phyloP scores from a whole-genome alignment of 2,797 vertebrate species.

The Pseudochirops cupreus region DNA sequence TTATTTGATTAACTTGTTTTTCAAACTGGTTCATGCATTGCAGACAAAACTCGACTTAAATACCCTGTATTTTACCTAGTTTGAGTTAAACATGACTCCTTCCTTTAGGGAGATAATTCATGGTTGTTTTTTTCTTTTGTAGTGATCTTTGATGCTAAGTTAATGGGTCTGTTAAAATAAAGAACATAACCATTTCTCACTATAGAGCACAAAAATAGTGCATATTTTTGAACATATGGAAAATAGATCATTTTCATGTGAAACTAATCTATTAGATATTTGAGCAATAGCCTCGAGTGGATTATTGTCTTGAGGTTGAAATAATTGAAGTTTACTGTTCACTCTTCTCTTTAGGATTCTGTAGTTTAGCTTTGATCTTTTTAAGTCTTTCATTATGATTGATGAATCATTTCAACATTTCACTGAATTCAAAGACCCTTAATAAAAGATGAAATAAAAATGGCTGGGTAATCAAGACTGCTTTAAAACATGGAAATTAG shows the following conservation, averaged over 20 bases:
- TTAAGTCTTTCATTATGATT: constrained; percentile 75
- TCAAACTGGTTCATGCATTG: background rate
- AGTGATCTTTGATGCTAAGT: constrained; percentile 54
- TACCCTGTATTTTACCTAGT: background rate
- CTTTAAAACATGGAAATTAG: constrained; percentile 58
- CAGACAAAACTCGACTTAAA: constrained; percentile 9
- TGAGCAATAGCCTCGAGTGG: constrained; percentile 53
- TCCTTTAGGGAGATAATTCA: constrained; percentile 13
- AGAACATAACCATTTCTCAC: constrained; percentile 51
- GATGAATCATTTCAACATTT: constrained; percentile 75
- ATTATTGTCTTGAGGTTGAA: constrained; percentile 61
- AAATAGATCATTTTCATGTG: constrained; percentile 67
- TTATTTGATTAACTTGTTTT: constrained; percentile 13
- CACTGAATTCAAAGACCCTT: constrained; percentile 67
- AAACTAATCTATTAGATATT: constrained; percentile 63
- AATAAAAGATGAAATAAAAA: constrained; percentile 69
- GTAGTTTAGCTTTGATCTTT: constrained; percentile 61
- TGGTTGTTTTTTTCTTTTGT: background rate
- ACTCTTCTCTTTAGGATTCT: constrained; percentile 40
- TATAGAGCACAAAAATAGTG: constrained; percentile 51
- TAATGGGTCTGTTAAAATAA: constrained; percentile 47
- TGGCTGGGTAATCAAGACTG: constrained; percentile 58
- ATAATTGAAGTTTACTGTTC: constrained; percentile 57
- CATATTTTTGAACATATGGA: constrained; percentile 66
- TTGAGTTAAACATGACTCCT: background rate